phyloP scores from a whole-genome alignment of 2,113 vertebrate genomes.

The Tinamus guttatus region DNA sequence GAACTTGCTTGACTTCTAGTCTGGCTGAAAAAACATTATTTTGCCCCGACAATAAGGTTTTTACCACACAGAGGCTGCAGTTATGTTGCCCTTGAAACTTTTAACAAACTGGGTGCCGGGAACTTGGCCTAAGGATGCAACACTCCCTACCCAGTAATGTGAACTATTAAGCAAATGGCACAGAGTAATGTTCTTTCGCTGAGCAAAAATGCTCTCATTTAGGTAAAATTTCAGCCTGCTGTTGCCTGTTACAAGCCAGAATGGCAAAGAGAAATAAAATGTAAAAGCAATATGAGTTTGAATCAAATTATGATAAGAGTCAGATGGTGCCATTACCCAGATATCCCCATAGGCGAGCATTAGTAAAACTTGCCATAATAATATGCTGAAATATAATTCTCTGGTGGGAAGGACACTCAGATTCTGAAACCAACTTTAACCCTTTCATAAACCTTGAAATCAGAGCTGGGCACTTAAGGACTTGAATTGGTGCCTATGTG shows the following conservation, averaged over 20 bases:
- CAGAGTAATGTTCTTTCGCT: constrained; percentile 72
- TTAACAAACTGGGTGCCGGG: constrained; percentile 34
- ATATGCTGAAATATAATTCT: constrained; percentile 64
- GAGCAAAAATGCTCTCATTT: constrained; percentile 79
- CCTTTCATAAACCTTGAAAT: neutral
- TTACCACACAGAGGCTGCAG: constrained; percentile 9
- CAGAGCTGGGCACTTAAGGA: neutral
- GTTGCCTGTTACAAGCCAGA: constrained; percentile 78
- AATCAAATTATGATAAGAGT: constrained; percentile 82
- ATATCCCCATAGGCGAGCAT: constrained; percentile 73
- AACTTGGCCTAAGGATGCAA: constrained; percentile 70
- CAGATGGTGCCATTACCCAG: constrained; percentile 77
- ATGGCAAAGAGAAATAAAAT: constrained; percentile 77
- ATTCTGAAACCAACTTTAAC: constrained; percentile 62
- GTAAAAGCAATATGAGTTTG: constrained; percentile 79
- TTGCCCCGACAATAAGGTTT: constrained; percentile 33
- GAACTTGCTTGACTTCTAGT: neutral
- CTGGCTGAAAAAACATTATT: neutral
- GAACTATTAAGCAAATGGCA: constrained; percentile 82
- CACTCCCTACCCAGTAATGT: constrained; percentile 69
- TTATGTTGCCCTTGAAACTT: constrained; percentile 73
- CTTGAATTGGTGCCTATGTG: neutral
- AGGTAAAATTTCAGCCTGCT: constrained; percentile 81
- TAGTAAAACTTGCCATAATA: constrained; percentile 73
- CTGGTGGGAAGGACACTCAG: constrained; percentile 34